Conservation (phyloP, 2,797 vertebrate species). For the Sebastes cheni region DNA sequence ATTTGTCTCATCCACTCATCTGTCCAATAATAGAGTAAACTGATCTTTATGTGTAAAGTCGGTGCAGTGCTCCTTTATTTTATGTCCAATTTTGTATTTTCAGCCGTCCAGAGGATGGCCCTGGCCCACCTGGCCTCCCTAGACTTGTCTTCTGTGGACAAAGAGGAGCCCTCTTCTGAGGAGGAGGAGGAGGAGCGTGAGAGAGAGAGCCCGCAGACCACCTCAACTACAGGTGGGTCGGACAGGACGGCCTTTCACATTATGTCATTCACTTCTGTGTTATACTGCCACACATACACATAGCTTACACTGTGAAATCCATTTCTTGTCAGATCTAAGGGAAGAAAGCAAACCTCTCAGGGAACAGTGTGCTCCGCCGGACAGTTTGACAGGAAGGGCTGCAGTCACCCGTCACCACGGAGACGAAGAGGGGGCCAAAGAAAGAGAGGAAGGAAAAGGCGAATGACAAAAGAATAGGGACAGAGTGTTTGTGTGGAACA, state of each 20-base stretch:
- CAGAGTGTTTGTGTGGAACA: conserved; percentile 2
- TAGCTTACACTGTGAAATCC: background rate
- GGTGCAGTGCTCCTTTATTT: background rate
- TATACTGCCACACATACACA: background rate
- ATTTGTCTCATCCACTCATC: background rate
- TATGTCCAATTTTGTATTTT: conserved; percentile 3
- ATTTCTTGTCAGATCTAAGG: conserved; percentile 42
- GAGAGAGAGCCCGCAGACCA: conserved; percentile 57
- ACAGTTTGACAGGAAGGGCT: conserved; percentile 25
- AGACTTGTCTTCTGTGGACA: conserved; percentile 71
- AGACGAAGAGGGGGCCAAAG: conserved; percentile 36
- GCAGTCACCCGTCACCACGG: conserved; percentile 4
- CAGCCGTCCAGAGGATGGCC: conserved; percentile 91
- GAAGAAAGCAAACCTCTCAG: conserved; percentile 26
- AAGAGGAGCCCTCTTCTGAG: conserved; percentile 70
- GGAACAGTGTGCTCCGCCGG: conserved; percentile 9
- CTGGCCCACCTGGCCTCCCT: conserved; percentile 88
- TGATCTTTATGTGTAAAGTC: background rate
- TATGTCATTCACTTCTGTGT: background rate
- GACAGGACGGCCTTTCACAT: background rate
- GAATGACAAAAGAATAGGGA: conserved; percentile 39
- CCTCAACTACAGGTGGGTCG: conserved; percentile 47
- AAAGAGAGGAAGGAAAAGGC: conserved; percentile 40
- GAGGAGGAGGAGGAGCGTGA: conserved; percentile 79
- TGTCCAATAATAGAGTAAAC: background rate